Evolutionary conservation across 2,888 invertebrate genomes (phyloP).

Genomic region (Coecobrya sp.): DNA sequence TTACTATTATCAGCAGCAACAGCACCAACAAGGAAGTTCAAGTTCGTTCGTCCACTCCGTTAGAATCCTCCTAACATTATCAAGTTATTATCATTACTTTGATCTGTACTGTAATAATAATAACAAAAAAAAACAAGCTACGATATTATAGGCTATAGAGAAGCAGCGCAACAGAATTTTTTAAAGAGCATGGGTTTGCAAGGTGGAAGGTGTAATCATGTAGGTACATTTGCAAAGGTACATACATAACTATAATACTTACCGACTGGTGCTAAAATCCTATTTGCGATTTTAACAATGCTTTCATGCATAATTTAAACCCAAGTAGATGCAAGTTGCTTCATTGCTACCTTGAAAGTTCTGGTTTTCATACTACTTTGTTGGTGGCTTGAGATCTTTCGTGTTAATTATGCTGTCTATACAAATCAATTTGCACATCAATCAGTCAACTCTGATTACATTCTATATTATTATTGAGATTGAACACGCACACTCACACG

Average conservation of each 20-base stretch:
- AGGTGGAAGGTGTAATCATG: too few relatives aligned
- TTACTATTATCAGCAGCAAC: slow-evolving; percentile 6
- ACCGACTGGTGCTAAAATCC: not conserved
- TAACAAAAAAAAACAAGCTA: not conserved
- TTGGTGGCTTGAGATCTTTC: slow-evolving; percentile 66
- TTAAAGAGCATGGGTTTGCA: too few relatives aligned
- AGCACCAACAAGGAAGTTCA: slow-evolving; percentile 76
- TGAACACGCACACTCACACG: slow-evolving; percentile 43
- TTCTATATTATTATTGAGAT: slow-evolving; percentile 64
- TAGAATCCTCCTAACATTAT: slow-evolving; percentile 74
- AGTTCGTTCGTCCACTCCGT: slow-evolving; percentile 78
- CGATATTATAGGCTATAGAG: not conserved
- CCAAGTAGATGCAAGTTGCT: not conserved
- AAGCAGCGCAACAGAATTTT: not conserved
- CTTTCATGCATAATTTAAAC: not conserved
- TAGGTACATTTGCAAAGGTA: not conserved
- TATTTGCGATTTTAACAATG: not conserved
- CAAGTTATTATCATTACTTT: slow-evolving; percentile 67
- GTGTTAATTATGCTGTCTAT: slow-evolving; percentile 76
- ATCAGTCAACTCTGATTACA: slow-evolving; percentile 60
- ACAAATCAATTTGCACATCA: slow-evolving; percentile 73
- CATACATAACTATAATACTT: not conserved
- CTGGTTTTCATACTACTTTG: slow-evolving; percentile 58
- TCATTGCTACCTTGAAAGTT: slow-evolving; percentile 33
- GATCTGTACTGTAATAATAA: slow-evolving; percentile 28